Conservation (phyloP, 2,113 vertebrate species). For the Periophthalmus modestus region DNA sequence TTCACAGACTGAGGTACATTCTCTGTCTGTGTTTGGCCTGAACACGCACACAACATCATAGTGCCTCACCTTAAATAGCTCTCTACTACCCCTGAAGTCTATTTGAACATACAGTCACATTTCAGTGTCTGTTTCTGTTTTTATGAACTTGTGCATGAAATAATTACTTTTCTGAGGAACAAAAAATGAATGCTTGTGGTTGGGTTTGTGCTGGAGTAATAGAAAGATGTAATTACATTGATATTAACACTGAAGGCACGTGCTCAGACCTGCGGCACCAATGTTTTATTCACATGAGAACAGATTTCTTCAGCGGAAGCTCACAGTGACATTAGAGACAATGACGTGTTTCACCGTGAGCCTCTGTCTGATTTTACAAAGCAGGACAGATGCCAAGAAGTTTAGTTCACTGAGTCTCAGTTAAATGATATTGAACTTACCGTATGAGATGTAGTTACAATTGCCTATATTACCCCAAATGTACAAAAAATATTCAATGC, state of each 20-base stretch:
- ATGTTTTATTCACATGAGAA: slow-evolving; percentile 17
- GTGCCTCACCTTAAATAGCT: not conserved
- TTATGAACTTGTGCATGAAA: not conserved
- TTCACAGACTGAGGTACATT: slow-evolving; percentile 8
- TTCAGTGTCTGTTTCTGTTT: too few relatives aligned
- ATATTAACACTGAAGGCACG: slow-evolving; percentile 2
- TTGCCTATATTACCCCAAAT: too few relatives aligned
- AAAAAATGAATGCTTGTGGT: too few relatives aligned
- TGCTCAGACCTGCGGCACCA: slow-evolving; percentile 32
- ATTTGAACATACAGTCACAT: too few relatives aligned
- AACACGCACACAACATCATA: slow-evolving; percentile 17
- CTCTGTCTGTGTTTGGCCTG: slow-evolving; percentile 25
- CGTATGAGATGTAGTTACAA: not conserved
- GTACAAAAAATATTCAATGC: too few relatives aligned
- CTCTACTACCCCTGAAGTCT: slow-evolving; percentile 2
- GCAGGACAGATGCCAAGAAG: not conserved
- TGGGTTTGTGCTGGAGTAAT: too few relatives aligned
- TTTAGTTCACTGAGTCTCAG: not conserved
- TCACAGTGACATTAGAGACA: slow-evolving; percentile 14
- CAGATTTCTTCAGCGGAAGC: slow-evolving; percentile 12
- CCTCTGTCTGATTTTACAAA: not conserved
- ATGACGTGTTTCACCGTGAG: slow-evolving; percentile 1
- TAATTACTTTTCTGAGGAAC: too few relatives aligned
- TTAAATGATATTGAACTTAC: not conserved
- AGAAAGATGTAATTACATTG: not conserved